Conservation (phyloP, 2,797 vertebrate genomes). For the Tragelaphus eurycerus region DNA sequence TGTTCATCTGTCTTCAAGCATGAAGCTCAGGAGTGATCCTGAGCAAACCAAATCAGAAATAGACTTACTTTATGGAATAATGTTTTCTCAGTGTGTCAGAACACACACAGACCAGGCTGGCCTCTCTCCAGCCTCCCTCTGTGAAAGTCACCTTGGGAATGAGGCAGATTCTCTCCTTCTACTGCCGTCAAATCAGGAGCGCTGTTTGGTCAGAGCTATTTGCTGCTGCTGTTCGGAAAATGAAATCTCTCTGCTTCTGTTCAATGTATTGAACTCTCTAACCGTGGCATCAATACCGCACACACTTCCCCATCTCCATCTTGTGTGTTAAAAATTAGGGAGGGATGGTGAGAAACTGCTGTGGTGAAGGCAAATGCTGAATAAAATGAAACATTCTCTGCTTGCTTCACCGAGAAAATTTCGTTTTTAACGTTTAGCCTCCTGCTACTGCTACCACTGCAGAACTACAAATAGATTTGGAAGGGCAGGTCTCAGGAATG, state of each 20-base stretch:
- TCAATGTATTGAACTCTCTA: slow-evolving; percentile 24
- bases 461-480: background rate
- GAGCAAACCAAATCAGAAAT: background rate
- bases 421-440: background rate
- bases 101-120: background rate
- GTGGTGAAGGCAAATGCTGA: background rate
- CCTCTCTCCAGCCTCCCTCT: background rate
- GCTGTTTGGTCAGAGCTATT: background rate
- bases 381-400: slow-evolving; percentile 42
- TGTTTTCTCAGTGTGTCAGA: background rate
- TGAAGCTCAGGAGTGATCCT: background rate
- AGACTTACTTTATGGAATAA: background rate
- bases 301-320: background rate
- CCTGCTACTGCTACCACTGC: background rate
- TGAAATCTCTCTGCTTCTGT: slow-evolving; percentile 28
- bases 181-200: background rate
- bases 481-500: background rate
- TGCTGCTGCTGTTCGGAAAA: slow-evolving; percentile 47
- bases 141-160: background rate
- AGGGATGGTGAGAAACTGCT: background rate
- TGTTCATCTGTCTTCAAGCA: background rate
- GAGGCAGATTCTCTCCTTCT: background rate
- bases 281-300: background rate
- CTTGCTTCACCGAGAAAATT: slow-evolving; percentile 24
- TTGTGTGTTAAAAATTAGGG: slow-evolving; percentile 47